Evolutionary conservation across 2,888 invertebrate genomes (phyloP).

Genomic region (Conchocele bisecta): DNA sequence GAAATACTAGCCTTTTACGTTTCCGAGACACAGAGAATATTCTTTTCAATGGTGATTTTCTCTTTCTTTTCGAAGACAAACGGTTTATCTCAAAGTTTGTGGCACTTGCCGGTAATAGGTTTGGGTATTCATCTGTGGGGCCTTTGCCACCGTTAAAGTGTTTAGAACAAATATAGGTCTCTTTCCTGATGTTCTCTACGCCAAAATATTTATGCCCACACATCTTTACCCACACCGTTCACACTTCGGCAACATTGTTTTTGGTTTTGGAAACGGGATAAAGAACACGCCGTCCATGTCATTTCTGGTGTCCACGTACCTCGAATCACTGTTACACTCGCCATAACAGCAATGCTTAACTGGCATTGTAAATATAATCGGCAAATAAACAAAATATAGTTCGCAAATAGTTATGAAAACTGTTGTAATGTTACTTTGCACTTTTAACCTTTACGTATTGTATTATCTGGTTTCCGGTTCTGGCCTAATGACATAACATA

Average conservation of each 20-base stretch:
- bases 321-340: constrained; percentile 10
- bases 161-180: constrained; percentile 31
- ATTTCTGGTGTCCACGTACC: neutral
- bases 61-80: neutral
- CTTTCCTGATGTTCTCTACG: constrained; percentile 11
- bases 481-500: too few species aligned
- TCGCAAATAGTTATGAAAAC: too few species aligned
- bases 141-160: constrained; percentile 28
- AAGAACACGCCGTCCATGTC: neutral
- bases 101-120: constrained; percentile 21
- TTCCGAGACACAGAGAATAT: too few species aligned
- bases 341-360: constrained; percentile 20
- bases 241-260: neutral
- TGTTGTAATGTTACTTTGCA: too few species aligned
- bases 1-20: neutral
- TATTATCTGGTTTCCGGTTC: too few species aligned
- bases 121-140: constrained; percentile 11
- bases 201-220: constrained; percentile 3
- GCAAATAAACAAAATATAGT: too few species aligned
- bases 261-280: constrained; percentile 15
- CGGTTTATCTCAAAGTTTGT: neutral
- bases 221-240: constrained; percentile 6
- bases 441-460: too few species aligned
- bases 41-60: neutral
- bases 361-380: too few species aligned